Base-by-base conservation (phyloP, 2,113 vertebrate genomes). In the Aix galericulata region DNA sequence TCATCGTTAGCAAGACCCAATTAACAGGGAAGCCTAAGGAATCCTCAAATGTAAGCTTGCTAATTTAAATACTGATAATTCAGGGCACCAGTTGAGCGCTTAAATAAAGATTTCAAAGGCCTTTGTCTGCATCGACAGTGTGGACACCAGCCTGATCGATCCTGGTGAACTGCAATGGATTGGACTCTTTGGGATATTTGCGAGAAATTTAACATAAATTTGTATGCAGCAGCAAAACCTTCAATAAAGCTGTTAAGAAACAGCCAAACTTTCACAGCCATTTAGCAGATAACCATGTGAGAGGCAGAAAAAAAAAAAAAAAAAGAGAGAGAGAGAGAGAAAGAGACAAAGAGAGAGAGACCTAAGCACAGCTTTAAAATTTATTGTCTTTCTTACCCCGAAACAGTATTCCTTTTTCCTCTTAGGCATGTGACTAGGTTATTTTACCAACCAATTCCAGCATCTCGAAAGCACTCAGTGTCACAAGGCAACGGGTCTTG, bases 61-160 rank as follows among this genome's bases (percentile, higher is more conserved):
- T 95, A 86, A 81, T 95, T 95, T 95, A 64, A 93, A 94, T 86
- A 71, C 78, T n/a, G 95, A 91, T 94, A 91, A 95, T 72, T 91
- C 81, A 42, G 48, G 73, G 83, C 56, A 92, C 44, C 62, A 23
- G 77, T 85, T 86, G 89, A 87, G 71, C 8, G 67, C 78, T 88
- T 85, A 58, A 91, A 50, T 17, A 55, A 82, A 69, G 91, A 88
- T 89, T 83, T 67, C 85, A 59, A 32, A 94, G 81, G 58, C 58
- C 36, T 88, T 68, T 40, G 52, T 83, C 38, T 12, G 5, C 71
- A 62, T 88, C 81, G 53, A 15, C 92, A 62, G 58, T 2, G 59
- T 16, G 42, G 86, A 73, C 88, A 73, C 50, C 56, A 84, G 58
- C 34, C 81, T 48, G 66, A 91, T 91, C 16, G 4, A 76, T 94